phyloP scores from a whole-genome alignment of 2,113 vertebrate species.

The Lophochroa leadbeateri region DNA sequence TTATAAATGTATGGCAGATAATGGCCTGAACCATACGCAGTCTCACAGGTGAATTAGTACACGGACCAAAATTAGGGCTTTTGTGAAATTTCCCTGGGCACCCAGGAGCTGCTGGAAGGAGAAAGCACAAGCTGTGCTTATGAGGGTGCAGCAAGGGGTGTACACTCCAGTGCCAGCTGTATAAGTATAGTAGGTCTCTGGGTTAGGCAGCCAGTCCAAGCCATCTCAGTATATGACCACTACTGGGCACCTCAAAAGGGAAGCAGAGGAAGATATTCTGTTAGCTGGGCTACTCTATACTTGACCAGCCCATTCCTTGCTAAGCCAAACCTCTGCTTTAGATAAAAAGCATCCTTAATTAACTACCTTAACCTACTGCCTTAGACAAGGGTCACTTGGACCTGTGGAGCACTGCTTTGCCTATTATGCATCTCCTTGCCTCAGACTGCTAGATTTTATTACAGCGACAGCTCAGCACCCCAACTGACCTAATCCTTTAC shows the following conservation, averaged over 20 bases:
- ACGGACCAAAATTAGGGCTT: neutral
- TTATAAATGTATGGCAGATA: neutral
- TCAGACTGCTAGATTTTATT: neutral
- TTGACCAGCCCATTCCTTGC: neutral
- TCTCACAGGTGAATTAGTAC: neutral
- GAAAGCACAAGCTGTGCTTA: neutral
- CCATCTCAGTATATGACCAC: neutral
- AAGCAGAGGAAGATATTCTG: neutral
- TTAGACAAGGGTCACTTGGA: neutral
- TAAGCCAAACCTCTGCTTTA: neutral
- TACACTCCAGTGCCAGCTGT: too few species aligned
- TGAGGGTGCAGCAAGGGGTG: neutral
- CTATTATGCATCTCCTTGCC: neutral
- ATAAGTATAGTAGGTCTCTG: neutral
- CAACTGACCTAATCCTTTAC: neutral
- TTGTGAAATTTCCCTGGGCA: neutral
- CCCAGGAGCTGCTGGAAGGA: neutral
- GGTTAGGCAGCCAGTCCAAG: neutral
- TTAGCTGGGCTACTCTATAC: neutral
- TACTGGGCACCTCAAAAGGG: neutral
- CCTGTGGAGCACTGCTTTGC: neutral
- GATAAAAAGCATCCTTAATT: neutral
- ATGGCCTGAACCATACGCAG: neutral
- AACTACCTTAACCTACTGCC: neutral
- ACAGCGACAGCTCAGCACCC: neutral